Conservation (phyloP, 1,140 invertebrate genomes). For the Drosophila pachea region DNA sequence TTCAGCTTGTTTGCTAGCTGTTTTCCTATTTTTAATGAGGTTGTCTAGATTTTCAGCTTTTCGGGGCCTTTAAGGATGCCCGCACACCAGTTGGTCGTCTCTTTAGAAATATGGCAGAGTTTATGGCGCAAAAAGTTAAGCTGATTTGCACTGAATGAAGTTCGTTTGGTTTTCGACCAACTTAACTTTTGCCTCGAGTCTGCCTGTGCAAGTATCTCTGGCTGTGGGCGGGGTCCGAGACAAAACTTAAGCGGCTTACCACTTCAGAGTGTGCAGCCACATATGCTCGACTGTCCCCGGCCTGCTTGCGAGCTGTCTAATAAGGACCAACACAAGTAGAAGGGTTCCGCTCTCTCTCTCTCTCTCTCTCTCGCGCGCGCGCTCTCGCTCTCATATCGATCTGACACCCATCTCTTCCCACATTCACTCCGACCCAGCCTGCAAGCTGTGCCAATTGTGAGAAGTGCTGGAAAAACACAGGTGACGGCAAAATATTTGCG, state of each 20-base stretch:
- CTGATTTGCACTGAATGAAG: slow-evolving; percentile 57
- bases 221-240: slow-evolving; percentile 18
- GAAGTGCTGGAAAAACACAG: slow-evolving; percentile 36
- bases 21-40: slow-evolving; percentile 48
- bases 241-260: slow-evolving; percentile 70
- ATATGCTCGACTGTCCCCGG: slow-evolving; percentile 34
- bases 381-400: background rate
- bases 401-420: background rate
- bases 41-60: slow-evolving; percentile 43
- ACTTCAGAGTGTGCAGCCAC: slow-evolving; percentile 34
- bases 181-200: slow-evolving; percentile 59
- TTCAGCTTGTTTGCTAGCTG: slow-evolving; percentile 36
- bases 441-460: slow-evolving; percentile 12
- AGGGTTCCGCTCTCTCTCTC: slow-evolving; percentile 24
- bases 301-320: slow-evolving; percentile 40
- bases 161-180: slow-evolving; percentile 41
- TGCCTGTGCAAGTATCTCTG: background rate
- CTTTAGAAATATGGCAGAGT: slow-evolving; percentile 49
- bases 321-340: slow-evolving; percentile 32
- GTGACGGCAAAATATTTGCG: slow-evolving; percentile 54
- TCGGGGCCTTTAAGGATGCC: slow-evolving; percentile 14
- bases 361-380: background rate
- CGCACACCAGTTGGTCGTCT: slow-evolving; percentile 5
- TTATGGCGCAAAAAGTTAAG: slow-evolving; percentile 62
- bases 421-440: no score